These are phyloP conservation scores for Noctua janthina DNA, from an alignment of 2,888 invertebrate genomes.

Conservation along the genomic window DNA sequence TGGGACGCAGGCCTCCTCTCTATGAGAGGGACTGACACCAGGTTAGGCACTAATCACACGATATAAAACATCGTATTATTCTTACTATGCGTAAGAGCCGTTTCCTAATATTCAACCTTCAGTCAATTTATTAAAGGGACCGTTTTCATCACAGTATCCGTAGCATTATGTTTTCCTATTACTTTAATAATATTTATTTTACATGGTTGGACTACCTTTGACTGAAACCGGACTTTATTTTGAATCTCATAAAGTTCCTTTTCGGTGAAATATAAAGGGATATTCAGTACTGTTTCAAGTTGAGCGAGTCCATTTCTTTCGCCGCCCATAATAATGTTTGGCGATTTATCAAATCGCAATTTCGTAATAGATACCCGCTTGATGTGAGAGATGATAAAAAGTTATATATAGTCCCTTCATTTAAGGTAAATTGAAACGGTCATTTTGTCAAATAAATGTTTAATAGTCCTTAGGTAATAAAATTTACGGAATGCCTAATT, in stretches of 20 bases:
- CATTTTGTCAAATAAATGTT: conserved; percentile 52
- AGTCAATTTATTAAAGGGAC: conserved; percentile 82
- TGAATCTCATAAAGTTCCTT: conserved; percentile 69
- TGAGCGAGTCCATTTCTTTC: conserved; percentile 88
- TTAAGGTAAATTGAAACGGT: conserved; percentile 60
- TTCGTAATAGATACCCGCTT: conserved; percentile 89
- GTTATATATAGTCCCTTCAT: conserved; percentile 77
- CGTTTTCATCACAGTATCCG: conserved; percentile 82
- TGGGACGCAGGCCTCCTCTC: no score
- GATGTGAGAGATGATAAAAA: conserved; percentile 85
- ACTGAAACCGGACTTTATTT: conserved; percentile 70
- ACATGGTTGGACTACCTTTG: conserved; percentile 63
- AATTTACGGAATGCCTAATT: conserved; percentile 6
- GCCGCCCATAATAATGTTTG: conserved; percentile 89
- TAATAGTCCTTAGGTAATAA: conserved; percentile 17
- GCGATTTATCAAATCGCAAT: conserved; percentile 90
- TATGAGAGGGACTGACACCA: no score
- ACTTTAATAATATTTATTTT: conserved; percentile 84
- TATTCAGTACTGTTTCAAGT: conserved; percentile 80
- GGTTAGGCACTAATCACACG: no score
- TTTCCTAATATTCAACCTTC: conserved; percentile 72
- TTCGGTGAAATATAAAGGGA: conserved; percentile 60
- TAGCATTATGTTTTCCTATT: conserved; percentile 85
- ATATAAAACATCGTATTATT: conserved; percentile 9
- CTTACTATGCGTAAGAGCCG: conserved; percentile 31